These are phyloP conservation scores for Gasterosteus nipponicus DNA, from an alignment of 2,113 vertebrate species.

Conservation along the genomic window DNA sequence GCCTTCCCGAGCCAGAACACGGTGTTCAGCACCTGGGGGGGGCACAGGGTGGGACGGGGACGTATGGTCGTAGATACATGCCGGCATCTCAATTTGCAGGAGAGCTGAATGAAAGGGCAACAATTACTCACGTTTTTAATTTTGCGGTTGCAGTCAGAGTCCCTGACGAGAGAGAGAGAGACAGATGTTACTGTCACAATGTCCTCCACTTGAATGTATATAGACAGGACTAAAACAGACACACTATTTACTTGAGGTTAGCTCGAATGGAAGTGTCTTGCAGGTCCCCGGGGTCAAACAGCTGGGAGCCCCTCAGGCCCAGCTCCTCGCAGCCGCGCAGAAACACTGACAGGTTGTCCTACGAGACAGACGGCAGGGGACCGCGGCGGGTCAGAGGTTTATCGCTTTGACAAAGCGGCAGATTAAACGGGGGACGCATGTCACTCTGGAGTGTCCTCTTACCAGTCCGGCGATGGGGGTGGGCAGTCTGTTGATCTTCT, in stretches of 20 bases:
- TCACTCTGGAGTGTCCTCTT: slow-evolving; percentile 74
- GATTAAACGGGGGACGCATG: slow-evolving; percentile 11
- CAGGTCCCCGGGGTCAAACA: slow-evolving; percentile 97
- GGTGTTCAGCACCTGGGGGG: slow-evolving; percentile 92
- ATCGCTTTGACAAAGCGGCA: slow-evolving; percentile 26
- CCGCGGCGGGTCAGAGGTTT: slow-evolving; percentile 30
- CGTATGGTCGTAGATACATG: not conserved
- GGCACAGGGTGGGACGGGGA: not conserved
- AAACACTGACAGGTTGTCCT: slow-evolving; percentile 98
- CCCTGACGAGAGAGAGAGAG: slow-evolving; percentile 78
- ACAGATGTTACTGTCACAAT: slow-evolving; percentile 10
- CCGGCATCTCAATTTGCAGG: not conserved
- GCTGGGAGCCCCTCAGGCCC: slow-evolving; percentile 94
- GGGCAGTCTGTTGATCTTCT: slow-evolving; percentile 97
- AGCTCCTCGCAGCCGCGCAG: slow-evolving; percentile 95
- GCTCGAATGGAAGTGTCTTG: slow-evolving; percentile 92
- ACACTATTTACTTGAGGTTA: slow-evolving; percentile 87
- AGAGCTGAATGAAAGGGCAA: rapidly evolving
- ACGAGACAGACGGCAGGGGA: slow-evolving; percentile 38
- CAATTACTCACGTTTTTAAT: slow-evolving; percentile 92
- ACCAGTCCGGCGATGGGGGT: slow-evolving; percentile 98
- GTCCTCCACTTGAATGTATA: not conserved
- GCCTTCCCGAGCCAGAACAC: slow-evolving; percentile 98
- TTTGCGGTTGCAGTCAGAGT: slow-evolving; percentile 89
- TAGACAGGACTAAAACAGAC: not conserved